phyloP scores from a whole-genome alignment of 2,888 invertebrate species.

The Onthophagus sagittarius region DNA sequence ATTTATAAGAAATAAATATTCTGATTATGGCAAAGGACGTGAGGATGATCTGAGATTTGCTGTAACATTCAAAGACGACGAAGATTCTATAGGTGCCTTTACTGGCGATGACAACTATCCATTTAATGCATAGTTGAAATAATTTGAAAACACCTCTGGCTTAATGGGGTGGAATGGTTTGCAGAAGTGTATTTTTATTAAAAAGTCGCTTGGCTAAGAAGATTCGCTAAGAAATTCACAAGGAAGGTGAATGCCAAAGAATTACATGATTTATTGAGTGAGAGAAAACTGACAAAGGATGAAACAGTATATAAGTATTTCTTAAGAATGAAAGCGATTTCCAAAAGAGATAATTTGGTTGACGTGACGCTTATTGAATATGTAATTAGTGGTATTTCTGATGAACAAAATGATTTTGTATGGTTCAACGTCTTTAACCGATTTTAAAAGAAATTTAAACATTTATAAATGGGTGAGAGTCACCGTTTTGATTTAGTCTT shows the following conservation, averaged over 20 bases:
- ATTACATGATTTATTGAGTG: conserved; percentile 27
- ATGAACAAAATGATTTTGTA: conserved; percentile 31
- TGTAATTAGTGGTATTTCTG: conserved; percentile 41
- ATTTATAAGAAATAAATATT: too few relatives aligned
- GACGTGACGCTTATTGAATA: conserved; percentile 40
- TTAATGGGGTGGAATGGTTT: conserved; percentile 33
- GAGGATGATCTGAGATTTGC: neutral
- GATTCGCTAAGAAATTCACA: conserved; percentile 31
- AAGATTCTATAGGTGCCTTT: neutral
- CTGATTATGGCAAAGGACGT: neutral
- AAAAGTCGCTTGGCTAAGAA: conserved; percentile 32
- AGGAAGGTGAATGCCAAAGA: conserved; percentile 28
- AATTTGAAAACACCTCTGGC: conserved; percentile 33
- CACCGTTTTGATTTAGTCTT: too few relatives aligned
- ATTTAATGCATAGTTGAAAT: conserved; percentile 29
- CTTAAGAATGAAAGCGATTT: conserved; percentile 41
- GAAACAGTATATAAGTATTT: conserved; percentile 42
- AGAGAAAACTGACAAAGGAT: conserved; percentile 35
- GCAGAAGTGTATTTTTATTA: conserved; percentile 34
- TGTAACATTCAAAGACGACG: neutral
- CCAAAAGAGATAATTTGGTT: conserved; percentile 38
- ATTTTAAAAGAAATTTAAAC: conserved; percentile 28
- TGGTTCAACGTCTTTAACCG: conserved; percentile 25
- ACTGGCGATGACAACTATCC: conserved; percentile 5
- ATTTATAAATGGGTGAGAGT: conserved; percentile 25